Base-by-base conservation (phyloP, 2,113 vertebrate species). In the Sapajus apella region DNA sequence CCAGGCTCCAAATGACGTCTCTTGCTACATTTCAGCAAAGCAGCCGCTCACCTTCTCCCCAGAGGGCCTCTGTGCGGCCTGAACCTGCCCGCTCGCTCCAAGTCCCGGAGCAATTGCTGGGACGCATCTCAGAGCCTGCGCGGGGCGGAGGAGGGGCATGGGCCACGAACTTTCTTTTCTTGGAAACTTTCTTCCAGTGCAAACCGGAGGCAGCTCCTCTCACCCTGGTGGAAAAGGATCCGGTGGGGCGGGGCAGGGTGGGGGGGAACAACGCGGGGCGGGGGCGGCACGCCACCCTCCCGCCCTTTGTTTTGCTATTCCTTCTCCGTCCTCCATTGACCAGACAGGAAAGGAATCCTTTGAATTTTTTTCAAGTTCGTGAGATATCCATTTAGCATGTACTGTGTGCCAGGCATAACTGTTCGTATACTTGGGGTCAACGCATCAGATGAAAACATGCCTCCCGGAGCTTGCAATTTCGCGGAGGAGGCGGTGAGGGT, bases 1-100 rank as follows among this genome's bases (percentile, higher is more conserved):
- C 6, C 0, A 0, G 25, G 12, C 52, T 40, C 40, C 21, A n/a
- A 27, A 13, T 4, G 25, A 55, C 68, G 2, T 96, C 98, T 98
- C 97, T 97, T 98, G 94, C 97, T 95, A 97, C 96, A 95, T 17
- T 25, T 35, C 21, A 8, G 20, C 21, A 45, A 43, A 9, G 72
- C 88, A 4, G 75, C 96, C 79, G 84, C 40, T 35, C 43, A 0
- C 72, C 23, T 47, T 13, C 43, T n/a, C 8, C 18, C 18, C 6
- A 2, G 25, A 37, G 37, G 11, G 84, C 11, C 61, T 37, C 40
- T 77, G 43, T 72, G n/a, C 25, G 23, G 13, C 27, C 76, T 16
- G 52, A 27, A 43, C 45, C 77, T 27, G 5, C 61, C 47, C 6
- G 16, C 8, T 20, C 45, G 82, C 52, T 52, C 55, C 27, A 2